Base-by-base conservation (phyloP, 2,888 invertebrate species). In the Oligia strigilis region DNA sequence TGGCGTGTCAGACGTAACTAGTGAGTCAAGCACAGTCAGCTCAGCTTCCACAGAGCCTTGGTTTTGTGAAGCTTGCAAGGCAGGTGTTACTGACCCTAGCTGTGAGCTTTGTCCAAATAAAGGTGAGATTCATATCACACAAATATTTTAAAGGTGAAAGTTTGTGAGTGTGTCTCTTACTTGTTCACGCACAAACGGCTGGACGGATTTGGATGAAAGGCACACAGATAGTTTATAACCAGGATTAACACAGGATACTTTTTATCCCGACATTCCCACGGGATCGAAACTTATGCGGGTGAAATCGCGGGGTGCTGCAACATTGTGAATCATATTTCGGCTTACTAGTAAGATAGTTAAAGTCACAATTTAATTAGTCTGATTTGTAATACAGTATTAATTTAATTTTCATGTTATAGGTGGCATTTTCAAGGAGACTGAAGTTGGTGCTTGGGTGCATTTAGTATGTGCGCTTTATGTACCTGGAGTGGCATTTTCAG, bases 1-100 rank as follows among this genome's bases (percentile, higher is more conserved):
- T 95, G 99, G 99, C 11, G 98, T 99, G 64, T 98, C 99, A 69
- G 99, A 99, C 93, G 98, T 98, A 69, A 98, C 98, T 65, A 99
- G 99, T 95, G 98, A 99, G 84, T 98, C 99, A 9, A 99, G 99
- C 92, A 99, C 99, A 49, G 98, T 99, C 86, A 99, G 99, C 23
- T 98, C 99, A 0, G 99, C 99, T 77, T 99, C 99, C 52, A 99
- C 99, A 0, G 99, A 99, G 87, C 99, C 99, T 0, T 99, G 99
- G 99, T 99, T 99, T 95, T 99, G 99, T 97, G 99, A 99, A 94
- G 99, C 99, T 9, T 99, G 99, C 93, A 98, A 99, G 90, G 99
- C 99, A 40, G 99, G 99, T 0, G 98, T 99, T 23, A 98, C 97
- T 23, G 98, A 98, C 93, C 99, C 99, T 0, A 98, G 98, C 62